Base-by-base conservation (phyloP, 2,113 vertebrate species). In the Philantomba maxwellii region DNA sequence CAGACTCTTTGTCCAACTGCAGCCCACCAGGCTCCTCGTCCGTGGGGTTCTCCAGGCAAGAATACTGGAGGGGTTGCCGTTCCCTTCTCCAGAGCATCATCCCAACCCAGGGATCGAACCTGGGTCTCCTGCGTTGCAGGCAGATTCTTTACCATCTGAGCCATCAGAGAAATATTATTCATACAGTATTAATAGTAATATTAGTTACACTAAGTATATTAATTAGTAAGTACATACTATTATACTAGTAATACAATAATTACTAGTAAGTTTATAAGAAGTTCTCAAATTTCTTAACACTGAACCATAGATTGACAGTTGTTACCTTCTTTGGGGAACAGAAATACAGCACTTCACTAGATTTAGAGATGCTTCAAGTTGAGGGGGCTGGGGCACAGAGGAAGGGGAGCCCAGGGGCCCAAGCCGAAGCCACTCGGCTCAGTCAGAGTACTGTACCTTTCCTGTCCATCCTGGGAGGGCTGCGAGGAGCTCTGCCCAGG, bases 401-500 rank as follows among this genome's bases (percentile, higher is more conserved):
- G 33, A 57, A 83, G 19, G 15, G 26, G 0, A 45, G 26, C 26
- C 8, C 36, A 6, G 43, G 83, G 33, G 60, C 6, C 58, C 45
- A 19, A 39, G 62, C 0, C 0, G 14, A 91, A 70, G 57, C 2
- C 5, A 2, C 47, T 3, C 1, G 0, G 26, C 36, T 17, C 8
- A 1, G 26, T 14, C 25, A 39, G 16, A 90, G 84, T 17, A 28
- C 95, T 98, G 70, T 95, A 99, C 99, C 98, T 99, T 62, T 99
- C 99, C 87, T 98, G 99, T 28, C 98, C 98, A 60, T 99, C 99
- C 19, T 98, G 98, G 1, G 87, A 47, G 91, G 97, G 98, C 98
- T 99, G 99, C 0, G 99, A 94, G 7, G 98, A 93, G 96, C 51
- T 99, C 58, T 98, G 98, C 39, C 98, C 98, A 0, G 98, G 93